Percentiles rank a stretch among this genome's conserved stretches.
These are phyloP conservation scores for Istiophorus platypterus DNA, from an alignment of 2,113 vertebrate species.

Conservation along the genomic window DNA sequence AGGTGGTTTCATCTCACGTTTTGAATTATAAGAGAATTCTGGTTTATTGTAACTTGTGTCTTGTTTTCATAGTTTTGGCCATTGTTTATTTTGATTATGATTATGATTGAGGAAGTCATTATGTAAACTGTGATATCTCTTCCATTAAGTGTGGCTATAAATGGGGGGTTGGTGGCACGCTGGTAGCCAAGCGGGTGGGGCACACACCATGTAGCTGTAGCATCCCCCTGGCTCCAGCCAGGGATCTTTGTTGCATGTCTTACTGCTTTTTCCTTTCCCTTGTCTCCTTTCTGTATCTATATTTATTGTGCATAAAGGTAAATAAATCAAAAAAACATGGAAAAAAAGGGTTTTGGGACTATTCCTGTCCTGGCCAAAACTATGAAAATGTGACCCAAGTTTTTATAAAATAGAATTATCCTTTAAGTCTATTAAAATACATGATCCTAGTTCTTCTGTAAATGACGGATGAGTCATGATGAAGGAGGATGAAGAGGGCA, in stretches of 20 bases:
- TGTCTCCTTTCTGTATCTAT: background rate
- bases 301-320: background rate
- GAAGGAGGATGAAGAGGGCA: background rate
- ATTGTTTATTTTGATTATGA: background rate
- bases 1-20: background rate
- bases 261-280: background rate
- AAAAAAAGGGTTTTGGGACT: background rate
- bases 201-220: background rate
- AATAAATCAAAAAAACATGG: background rate
- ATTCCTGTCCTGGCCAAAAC: background rate
- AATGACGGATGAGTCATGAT: conserved; percentile 16
- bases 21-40: conserved; percentile 10
- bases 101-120: background rate
- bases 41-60: background rate
- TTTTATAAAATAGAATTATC: background rate
- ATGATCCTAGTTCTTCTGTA: background rate
- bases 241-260: background rate
- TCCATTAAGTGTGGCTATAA: too few species aligned
- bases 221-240: background rate
- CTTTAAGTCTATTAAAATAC: conserved; percentile 3
- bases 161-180: background rate
- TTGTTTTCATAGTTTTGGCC: background rate
- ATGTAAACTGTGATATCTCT: too few species aligned
- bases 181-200: background rate
- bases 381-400: conserved; percentile 1